Evolutionary conservation across 2,888 invertebrate species (phyloP).

Genomic region (Himalopsyche kuldschensis): DNA sequence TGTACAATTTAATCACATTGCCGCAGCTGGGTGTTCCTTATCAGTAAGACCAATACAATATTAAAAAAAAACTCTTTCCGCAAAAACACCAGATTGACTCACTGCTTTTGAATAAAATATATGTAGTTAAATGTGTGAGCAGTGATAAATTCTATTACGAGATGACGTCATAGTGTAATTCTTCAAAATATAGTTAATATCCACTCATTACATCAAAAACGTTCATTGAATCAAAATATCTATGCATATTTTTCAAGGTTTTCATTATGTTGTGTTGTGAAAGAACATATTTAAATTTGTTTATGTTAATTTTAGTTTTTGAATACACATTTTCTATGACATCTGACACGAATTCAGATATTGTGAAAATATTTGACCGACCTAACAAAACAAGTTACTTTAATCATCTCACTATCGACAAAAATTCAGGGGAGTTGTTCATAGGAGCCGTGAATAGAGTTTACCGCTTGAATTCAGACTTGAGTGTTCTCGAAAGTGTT

Average conservation of each 20-base stretch:
- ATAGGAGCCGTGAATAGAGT: slow-evolving; percentile 91
- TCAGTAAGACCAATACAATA: background rate
- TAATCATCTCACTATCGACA: slow-evolving; percentile 90
- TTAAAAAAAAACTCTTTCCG: background rate
- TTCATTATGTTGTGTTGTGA: too few species aligned
- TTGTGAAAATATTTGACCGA: slow-evolving; percentile 70
- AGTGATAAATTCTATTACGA: background rate
- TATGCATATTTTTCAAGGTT: too few species aligned
- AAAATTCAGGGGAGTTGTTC: slow-evolving; percentile 83
- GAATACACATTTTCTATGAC: too few species aligned
- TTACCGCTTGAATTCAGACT: slow-evolving; percentile 87
- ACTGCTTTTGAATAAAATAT: background rate
- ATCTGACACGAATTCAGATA: slow-evolving; percentile 59
- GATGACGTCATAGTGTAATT: background rate
- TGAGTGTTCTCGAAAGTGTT: slow-evolving; percentile 76
- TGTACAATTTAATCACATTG: background rate
- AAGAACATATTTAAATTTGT: too few species aligned
- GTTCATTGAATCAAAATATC: too few species aligned
- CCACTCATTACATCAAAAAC: too few species aligned
- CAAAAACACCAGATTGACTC: background rate
- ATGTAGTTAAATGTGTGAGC: background rate
- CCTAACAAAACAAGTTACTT: slow-evolving; percentile 66
- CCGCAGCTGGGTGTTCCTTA: background rate
- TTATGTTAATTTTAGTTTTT: too few species aligned
- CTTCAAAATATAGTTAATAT: too few species aligned